Percentiles rank a stretch among this genome's conserved stretches.
phyloP scores from a whole-genome alignment of 2,113 vertebrate species.

The Abramis brama region DNA sequence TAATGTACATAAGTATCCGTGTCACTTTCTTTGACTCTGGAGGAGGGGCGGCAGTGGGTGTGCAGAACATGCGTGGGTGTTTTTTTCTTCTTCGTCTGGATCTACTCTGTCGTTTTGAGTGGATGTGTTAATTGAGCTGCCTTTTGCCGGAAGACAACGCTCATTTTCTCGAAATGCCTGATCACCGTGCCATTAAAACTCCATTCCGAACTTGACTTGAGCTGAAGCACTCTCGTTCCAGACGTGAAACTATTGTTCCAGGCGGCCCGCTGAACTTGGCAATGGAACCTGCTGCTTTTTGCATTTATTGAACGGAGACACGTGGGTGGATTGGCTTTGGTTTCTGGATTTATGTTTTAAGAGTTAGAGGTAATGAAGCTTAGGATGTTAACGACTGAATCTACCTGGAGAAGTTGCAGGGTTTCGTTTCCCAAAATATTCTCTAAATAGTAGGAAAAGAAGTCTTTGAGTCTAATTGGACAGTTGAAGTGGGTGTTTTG shows the following conservation, averaged over 20 bases:
- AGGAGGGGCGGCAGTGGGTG: background rate
- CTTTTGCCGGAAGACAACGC: constrained; percentile 55
- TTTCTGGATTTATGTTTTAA: constrained; percentile 3
- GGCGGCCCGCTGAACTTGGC: constrained; percentile 10
- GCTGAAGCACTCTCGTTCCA: constrained; percentile 52
- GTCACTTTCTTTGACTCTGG: background rate
- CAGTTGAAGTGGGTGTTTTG: constrained; percentile 8
- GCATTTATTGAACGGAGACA: background rate
- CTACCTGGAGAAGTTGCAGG: constrained; percentile 3
- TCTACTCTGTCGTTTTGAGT: constrained; percentile 41
- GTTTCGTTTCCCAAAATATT: constrained; percentile 35
- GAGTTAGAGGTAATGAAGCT: constrained; percentile 10
- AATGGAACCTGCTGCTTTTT: background rate
- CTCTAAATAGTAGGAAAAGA: background rate
- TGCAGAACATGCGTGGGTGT: background rate
- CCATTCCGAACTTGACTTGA: constrained; percentile 58
- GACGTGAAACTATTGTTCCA: constrained; percentile 45
- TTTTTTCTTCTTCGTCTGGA: constrained; percentile 21
- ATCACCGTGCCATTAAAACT: constrained; percentile 65
- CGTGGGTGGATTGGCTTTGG: constrained; percentile 24
- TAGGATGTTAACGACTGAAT: constrained; percentile 15
- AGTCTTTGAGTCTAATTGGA: constrained; percentile 3
- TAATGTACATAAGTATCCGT: background rate
- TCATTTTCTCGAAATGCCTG: constrained; percentile 46
- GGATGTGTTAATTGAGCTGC: constrained; percentile 57